These are phyloP conservation scores for Chaetogeoica ovagalla DNA, from an alignment of 2,888 invertebrate species.

Conservation along the genomic window DNA sequence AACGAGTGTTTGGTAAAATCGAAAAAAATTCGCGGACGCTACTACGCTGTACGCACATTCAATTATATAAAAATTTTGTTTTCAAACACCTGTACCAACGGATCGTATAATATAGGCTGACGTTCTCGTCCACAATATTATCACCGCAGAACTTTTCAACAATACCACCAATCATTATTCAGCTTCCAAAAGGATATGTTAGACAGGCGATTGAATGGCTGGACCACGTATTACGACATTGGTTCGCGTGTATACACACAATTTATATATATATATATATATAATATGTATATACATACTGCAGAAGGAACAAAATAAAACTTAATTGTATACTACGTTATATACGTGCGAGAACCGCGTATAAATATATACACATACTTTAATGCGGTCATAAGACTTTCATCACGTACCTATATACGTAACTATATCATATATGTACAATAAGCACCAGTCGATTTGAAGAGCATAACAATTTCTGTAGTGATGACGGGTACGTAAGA, in stretches of 20 bases:
- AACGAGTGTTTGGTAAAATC: too few species aligned
- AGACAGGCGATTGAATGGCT: neutral
- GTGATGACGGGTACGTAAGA: too few species aligned
- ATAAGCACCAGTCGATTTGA: too few species aligned
- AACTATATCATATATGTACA: too few species aligned
- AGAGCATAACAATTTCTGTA: too few species aligned
- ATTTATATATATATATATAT: too few species aligned
- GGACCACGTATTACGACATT: neutral
- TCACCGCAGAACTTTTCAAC: neutral
- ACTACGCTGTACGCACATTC: too few species aligned
- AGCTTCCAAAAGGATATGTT: neutral
- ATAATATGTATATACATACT: too few species aligned
- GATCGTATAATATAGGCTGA: neutral
- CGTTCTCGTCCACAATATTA: neutral
- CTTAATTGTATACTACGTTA: neutral
- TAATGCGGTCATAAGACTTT: neutral
- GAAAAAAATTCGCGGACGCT: too few species aligned
- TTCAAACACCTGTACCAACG: neutral
- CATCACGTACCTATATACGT: neutral
- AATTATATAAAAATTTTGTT: too few species aligned
- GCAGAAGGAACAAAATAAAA: neutral
- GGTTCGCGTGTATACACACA: too few species aligned
- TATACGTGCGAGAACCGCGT: too few species aligned
- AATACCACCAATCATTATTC: slow-evolving; percentile 17
- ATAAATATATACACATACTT: neutral